Percentiles rank a stretch among this genome's conserved stretches.
Evolutionary conservation across 37 sponge, comb jelly and placozoan genomes (phyloP).

Genomic region (Chondrilla cf. caribensis): DNA sequence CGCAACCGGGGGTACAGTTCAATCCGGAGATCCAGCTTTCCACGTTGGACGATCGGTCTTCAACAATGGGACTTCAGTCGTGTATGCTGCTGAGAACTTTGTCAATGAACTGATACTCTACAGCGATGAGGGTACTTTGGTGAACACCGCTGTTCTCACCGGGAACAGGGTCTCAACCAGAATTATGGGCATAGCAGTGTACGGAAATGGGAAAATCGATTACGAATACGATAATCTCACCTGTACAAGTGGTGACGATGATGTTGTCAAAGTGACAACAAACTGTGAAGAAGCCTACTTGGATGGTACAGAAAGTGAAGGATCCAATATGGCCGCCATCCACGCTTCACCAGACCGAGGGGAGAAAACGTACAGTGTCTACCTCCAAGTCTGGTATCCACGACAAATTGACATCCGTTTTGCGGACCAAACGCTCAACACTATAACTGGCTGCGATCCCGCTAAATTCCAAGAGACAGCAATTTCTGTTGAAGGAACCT

Average conservation of each 20-base stretch:
- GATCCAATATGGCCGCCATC: conserved; percentile 28
- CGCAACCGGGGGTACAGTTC: not conserved
- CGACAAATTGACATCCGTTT: conserved; percentile 1
- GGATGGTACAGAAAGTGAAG: conserved; percentile 41
- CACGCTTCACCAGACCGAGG: not conserved
- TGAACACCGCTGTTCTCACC: conserved; percentile 63
- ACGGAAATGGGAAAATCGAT: conserved; percentile 31
- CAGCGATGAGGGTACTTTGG: conserved; percentile 9
- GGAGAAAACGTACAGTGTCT: not conserved
- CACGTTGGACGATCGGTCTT: not conserved
- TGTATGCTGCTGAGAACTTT: not conserved
- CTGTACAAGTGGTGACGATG: conserved; percentile 35
- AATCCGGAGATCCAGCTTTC: not conserved
- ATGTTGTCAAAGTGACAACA: conserved; percentile 31
- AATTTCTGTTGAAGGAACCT: conserved; percentile 34
- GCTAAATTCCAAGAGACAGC: conserved; percentile 36
- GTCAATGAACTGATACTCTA: conserved; percentile 1
- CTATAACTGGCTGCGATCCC: not conserved
- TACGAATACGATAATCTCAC: not conserved
- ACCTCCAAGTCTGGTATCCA: conserved; percentile 66
- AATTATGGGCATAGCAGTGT: conserved; percentile 30
- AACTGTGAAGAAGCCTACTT: conserved; percentile 51
- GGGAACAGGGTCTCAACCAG: not conserved
- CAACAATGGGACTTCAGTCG: not conserved
- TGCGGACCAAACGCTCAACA: conserved; percentile 6